Evolutionary conservation across 1,140 invertebrate species (phyloP).

Genomic region (Uloborus diversus): DNA sequence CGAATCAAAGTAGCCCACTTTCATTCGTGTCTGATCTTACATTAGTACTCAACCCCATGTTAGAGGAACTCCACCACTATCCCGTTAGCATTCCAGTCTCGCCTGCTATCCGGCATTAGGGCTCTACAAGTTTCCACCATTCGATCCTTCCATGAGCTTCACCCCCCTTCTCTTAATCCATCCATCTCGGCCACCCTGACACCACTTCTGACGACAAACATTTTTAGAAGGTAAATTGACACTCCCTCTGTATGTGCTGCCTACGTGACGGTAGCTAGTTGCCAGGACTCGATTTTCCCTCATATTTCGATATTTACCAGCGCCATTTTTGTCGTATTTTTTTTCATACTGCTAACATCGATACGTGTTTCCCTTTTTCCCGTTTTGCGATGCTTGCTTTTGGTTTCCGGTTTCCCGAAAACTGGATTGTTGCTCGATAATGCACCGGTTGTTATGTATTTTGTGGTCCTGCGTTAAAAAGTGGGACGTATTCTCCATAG

Average conservation of each 20-base stretch:
- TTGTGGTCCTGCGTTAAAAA: no score
- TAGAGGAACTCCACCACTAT: not conserved
- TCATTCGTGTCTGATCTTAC: no score
- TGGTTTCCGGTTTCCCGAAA: conserved; percentile 17
- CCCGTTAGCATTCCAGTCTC: not conserved
- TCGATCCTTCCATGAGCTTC: not conserved
- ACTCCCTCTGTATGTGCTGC: not conserved
- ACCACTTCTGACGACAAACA: conserved; percentile 34
- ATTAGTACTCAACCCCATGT: not conserved
- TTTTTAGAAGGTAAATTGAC: conserved; percentile 17
- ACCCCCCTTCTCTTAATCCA: not conserved
- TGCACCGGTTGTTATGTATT: not conserved
- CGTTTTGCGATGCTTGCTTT: conserved; percentile 18
- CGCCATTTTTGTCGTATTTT: not conserved
- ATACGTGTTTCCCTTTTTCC: not conserved
- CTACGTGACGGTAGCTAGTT: not conserved
- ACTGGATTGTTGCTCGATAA: conserved; percentile 31
- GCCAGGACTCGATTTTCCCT: conserved; percentile 26
- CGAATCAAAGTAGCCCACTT: no score
- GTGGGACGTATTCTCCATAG: no score
- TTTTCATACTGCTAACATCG: not conserved
- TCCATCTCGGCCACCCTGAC: conserved; percentile 6
- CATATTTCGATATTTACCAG: conserved; percentile 28
- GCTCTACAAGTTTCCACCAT: conserved; percentile 36
- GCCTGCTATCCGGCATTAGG: not conserved